Evolutionary conservation across 2,888 invertebrate species (phyloP).

Genomic region (Limnephilus auricula): DNA sequence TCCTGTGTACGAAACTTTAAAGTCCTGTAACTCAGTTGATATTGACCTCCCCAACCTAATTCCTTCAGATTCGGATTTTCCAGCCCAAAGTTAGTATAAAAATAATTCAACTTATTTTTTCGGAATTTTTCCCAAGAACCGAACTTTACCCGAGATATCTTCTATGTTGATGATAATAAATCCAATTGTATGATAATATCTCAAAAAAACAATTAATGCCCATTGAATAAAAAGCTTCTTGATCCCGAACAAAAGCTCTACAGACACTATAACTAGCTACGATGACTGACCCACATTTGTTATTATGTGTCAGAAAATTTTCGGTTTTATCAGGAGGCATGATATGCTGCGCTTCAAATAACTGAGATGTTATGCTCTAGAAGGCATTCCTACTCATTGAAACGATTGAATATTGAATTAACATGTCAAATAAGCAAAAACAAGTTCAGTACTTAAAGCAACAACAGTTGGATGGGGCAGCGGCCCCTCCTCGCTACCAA

Average conservation of each 20-base stretch:
- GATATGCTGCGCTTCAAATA: background rate
- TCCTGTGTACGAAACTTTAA: too few relatives aligned
- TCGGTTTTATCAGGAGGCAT: background rate
- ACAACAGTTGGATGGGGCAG: conserved; percentile 61
- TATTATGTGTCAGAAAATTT: conserved; percentile 2
- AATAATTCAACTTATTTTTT: too few relatives aligned
- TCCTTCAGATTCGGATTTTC: too few relatives aligned
- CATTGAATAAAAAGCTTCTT: background rate
- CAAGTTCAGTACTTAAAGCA: conserved; percentile 69
- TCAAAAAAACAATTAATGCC: background rate
- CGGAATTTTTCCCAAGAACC: too few relatives aligned
- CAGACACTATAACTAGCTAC: background rate
- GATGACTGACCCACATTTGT: conserved; percentile 37
- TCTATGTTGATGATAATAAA: background rate
- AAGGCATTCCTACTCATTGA: background rate
- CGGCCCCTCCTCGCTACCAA: conserved; percentile 87
- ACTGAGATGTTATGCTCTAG: background rate
- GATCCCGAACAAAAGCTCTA: background rate
- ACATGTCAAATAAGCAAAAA: conserved; percentile 74
- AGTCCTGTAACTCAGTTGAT: too few relatives aligned
- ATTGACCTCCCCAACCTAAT: too few relatives aligned
- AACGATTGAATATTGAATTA: conserved; percentile 32
- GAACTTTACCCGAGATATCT: too few relatives aligned
- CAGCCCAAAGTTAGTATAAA: too few relatives aligned
- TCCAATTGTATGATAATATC: background rate